Percentiles rank a stretch among this genome's conserved stretches.
phyloP scores from a whole-genome alignment of 2,113 vertebrate species.

The Smithornis capensis region DNA sequence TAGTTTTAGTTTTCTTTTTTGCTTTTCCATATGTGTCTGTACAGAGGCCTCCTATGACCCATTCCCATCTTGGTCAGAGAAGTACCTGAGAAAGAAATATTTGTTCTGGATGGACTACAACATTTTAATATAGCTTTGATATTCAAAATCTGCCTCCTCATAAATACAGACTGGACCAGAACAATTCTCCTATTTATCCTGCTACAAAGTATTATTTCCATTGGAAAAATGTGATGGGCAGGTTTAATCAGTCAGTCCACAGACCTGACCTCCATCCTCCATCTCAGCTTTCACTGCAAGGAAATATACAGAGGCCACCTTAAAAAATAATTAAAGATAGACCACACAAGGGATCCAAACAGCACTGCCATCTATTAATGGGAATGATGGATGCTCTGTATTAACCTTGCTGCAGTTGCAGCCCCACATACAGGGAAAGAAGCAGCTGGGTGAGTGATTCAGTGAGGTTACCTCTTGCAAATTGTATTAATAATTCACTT shows the following conservation, averaged over 20 bases:
- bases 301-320: constrained; percentile 37
- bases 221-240: not conserved
- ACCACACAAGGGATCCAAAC: constrained; percentile 22
- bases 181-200: not conserved
- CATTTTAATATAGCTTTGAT: not conserved
- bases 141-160: not conserved
- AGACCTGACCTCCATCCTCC: not conserved
- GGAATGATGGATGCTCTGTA: constrained; percentile 58
- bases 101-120: not conserved
- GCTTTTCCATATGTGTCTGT: not conserved
- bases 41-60: not conserved
- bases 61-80: not conserved
- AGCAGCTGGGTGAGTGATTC: constrained; percentile 23
- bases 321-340: constrained; percentile 65
- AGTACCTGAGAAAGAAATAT: not conserved
- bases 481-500: constrained; percentile 60
- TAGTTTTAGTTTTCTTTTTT: not conserved
- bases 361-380: constrained; percentile 48
- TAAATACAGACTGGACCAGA: not conserved
- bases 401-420: constrained; percentile 47
- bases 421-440: not conserved
- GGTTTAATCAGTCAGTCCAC: constrained; percentile 28
- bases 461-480: constrained; percentile 43
- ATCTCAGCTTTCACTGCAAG: not conserved
- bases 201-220: not conserved